Evolutionary conservation across 64 coral and sea anemone species (phyloP).

Genomic region (Montipora sp.): DNA sequence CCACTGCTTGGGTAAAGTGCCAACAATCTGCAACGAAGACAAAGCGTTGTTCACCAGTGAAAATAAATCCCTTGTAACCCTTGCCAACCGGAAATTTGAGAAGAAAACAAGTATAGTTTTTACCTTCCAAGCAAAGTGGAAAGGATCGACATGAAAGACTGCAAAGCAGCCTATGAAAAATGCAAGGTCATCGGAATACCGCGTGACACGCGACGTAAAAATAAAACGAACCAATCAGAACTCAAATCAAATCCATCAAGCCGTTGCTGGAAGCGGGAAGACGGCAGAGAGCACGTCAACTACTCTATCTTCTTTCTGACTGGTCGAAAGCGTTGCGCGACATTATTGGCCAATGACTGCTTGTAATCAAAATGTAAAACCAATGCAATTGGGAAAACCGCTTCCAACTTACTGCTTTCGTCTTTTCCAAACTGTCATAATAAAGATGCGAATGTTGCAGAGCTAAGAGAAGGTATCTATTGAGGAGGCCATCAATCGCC

Average conservation of each 20-base stretch:
- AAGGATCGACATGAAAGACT: too few relatives aligned
- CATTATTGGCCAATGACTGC: not conserved
- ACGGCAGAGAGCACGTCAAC: too few relatives aligned
- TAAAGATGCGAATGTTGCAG: constrained; percentile 90
- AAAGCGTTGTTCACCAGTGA: not conserved
- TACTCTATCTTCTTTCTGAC: too few relatives aligned
- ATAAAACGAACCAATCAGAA: too few relatives aligned
- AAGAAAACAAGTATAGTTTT: too few relatives aligned
- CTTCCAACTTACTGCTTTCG: constrained; percentile 73
- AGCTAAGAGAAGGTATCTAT: constrained; percentile 87
- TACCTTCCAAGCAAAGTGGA: too few relatives aligned
- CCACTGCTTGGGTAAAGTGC: constrained; percentile 75
- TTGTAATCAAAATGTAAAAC: not conserved
- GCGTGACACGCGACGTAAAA: too few relatives aligned
- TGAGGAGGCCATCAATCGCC: constrained; percentile 88
- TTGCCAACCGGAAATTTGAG: not conserved
- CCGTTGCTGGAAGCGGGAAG: too few relatives aligned
- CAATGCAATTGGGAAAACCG: not conserved
- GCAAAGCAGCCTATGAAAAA: too few relatives aligned
- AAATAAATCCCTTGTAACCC: not conserved
- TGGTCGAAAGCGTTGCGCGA: not conserved
- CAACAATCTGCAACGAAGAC: constrained; percentile 65
- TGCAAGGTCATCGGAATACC: too few relatives aligned
- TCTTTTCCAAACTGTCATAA: constrained; percentile 90
- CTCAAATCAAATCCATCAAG: too few relatives aligned